Percentiles rank a stretch among this genome's conserved stretches.
These are phyloP conservation scores for Elegia similella DNA, from an alignment of 2,888 invertebrate species.

Conservation along the genomic window DNA sequence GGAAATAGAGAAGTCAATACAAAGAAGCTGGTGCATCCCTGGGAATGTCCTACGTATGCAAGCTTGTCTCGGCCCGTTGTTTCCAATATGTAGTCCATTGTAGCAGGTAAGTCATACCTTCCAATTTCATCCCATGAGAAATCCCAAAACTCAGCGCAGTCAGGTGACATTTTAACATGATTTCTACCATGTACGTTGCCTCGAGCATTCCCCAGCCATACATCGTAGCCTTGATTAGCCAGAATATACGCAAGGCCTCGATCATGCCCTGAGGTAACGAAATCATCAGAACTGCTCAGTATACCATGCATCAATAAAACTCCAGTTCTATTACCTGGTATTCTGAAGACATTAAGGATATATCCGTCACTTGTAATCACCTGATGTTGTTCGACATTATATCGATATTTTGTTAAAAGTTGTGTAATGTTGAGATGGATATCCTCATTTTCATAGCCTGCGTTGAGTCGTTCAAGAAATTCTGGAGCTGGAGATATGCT, in stretches of 20 bases:
- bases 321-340: conserved; percentile 41
- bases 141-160: conserved; percentile 72
- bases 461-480: no score
- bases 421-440: neutral
- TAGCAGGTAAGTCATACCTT: conserved; percentile 30
- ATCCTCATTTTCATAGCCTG: neutral
- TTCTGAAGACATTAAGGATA: conserved; percentile 32
- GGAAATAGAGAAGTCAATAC: conserved; percentile 81
- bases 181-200: conserved; percentile 84
- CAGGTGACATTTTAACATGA: conserved; percentile 58
- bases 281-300: conserved; percentile 85
- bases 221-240: conserved; percentile 82
- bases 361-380: conserved; percentile 30
- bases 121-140: conserved; percentile 88
- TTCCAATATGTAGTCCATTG: conserved; percentile 84
- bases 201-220: conserved; percentile 89
- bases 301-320: conserved; percentile 87
- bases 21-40: conserved; percentile 84
- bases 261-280: conserved; percentile 83
- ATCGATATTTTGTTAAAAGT: neutral
- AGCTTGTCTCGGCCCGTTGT: conserved; percentile 74
- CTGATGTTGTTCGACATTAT: neutral
- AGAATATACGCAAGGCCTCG: conserved; percentile 81
- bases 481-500: no score
- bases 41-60: conserved; percentile 88